These are phyloP conservation scores for Pristionchus entomophagus DNA, from an alignment of 2,888 invertebrate species.

Conservation along the genomic window DNA sequence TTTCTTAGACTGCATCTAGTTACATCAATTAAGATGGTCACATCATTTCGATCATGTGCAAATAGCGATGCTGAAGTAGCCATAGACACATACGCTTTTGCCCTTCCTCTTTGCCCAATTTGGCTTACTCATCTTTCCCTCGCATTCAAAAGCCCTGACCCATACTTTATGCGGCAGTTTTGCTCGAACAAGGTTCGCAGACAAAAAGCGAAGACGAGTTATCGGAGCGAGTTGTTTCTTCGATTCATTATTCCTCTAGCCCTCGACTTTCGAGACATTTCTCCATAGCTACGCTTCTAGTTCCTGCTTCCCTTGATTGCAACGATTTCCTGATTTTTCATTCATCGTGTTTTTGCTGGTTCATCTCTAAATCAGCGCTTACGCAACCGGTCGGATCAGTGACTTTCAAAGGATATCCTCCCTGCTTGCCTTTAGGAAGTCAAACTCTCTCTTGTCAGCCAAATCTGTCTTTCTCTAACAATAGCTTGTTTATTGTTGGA, in stretches of 20 bases:
- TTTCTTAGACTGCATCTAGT: too few species aligned
- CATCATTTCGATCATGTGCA: too few species aligned
- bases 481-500: background rate
- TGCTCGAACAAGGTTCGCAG: too few species aligned
- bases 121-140: background rate
- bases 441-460: background rate
- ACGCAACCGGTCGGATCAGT: background rate
- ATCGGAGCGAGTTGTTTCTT: too few species aligned
- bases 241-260: background rate
- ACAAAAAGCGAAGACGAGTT: too few species aligned
- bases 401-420: background rate
- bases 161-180: too few species aligned
- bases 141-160: constrained; percentile 5
- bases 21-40: too few species aligned
- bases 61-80: background rate
- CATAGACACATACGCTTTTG: background rate
- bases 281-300: background rate
- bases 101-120: background rate
- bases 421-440: background rate
- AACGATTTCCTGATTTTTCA: background rate
- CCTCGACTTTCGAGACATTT: background rate
- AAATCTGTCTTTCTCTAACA: background rate
- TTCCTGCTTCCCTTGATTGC: background rate
- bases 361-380: background rate
- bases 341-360: background rate